Evolutionary conservation across 1,140 invertebrate genomes (phyloP), one percentile per base, ranked within the genome.

Genomic region (Phortica variegata): DNA sequence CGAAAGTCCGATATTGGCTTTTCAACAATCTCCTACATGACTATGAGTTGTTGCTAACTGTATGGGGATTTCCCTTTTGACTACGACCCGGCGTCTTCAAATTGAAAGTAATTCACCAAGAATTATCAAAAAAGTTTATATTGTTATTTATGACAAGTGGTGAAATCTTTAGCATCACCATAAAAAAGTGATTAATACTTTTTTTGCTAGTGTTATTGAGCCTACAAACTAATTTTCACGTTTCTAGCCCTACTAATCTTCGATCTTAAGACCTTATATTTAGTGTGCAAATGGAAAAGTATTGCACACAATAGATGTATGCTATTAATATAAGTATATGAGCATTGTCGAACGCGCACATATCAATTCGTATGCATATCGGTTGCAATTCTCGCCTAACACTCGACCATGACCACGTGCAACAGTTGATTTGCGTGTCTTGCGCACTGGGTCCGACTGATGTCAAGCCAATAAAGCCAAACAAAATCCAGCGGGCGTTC

Each of bases 401-500:
- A n/a, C n/a, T n/a, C 23, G 10, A 34, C 32, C 32, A n/a, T 34
- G 43, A 56, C 36, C 41, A 61, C 41, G 46, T 54, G 62, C 62
- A 66, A 66, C 62, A 66, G 59, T 66, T 66, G 61, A 48, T 52
- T 56, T 18, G 54, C 55, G 47, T 43, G 63, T 58, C 63, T 69
- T 68, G 63, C 63, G 63, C 63, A 68, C 34, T 68, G 57, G 45
- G 45, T 33, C 6, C 32, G 13, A 8, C 9, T 31, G 39, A 36
- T 31, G 21, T 43, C 23, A 38, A 26, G n/a, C n/a, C 23, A 26
- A 26, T 6, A 26, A 26, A 10, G 5, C 10, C 5, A 26, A 26
- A 26, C 23, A 26, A 26, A 26, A 10, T 26, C 23, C n/a, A n/a
- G n/a, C n/a, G n/a, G n/a, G n/a, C n/a, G n/a, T n/a, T n/a, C n/a